A percentile compares a stretch with the other conserved stretches of the same genome.
Conservation (phyloP, 2,113 vertebrate genomes). For the Meriones unguiculatus region DNA sequence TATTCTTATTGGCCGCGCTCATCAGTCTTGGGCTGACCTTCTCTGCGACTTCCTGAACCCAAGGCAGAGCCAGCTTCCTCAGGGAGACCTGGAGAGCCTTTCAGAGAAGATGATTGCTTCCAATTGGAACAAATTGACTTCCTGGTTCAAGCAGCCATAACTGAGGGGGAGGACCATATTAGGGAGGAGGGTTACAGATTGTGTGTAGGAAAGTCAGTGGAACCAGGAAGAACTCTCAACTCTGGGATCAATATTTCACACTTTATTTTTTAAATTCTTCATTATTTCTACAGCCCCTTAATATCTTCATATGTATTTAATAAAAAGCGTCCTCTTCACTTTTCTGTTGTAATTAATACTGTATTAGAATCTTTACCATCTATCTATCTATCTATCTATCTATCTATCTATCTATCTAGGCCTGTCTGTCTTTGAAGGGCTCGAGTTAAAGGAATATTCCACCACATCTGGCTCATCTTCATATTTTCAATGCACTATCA, state of each 20-base stretch:
- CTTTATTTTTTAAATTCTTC: neutral
- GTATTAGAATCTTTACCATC: neutral
- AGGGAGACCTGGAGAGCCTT: no score
- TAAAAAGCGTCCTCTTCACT: neutral
- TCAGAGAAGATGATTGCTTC: neutral
- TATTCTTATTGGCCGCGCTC: no score
- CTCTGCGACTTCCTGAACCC: neutral
- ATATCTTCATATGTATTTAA: neutral
- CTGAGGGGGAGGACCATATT: neutral
- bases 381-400: neutral
- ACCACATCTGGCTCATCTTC: neutral
- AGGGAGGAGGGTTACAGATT: neutral
- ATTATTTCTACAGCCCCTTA: neutral
- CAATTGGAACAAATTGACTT: neutral
- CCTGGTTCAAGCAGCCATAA: neutral
- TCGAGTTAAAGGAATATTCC: neutral
- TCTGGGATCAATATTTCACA: neutral
- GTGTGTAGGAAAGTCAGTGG: neutral
- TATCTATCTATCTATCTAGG: neutral
- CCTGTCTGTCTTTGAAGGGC: no score
- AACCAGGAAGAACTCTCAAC: neutral
- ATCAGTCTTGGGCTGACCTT: neutral
- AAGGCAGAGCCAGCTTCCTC: neutral
- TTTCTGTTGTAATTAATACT: neutral
- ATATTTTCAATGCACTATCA: neutral